Evolutionary conservation across 2,797 vertebrate species (phyloP).

Genomic region (Dipus sagitta): DNA sequence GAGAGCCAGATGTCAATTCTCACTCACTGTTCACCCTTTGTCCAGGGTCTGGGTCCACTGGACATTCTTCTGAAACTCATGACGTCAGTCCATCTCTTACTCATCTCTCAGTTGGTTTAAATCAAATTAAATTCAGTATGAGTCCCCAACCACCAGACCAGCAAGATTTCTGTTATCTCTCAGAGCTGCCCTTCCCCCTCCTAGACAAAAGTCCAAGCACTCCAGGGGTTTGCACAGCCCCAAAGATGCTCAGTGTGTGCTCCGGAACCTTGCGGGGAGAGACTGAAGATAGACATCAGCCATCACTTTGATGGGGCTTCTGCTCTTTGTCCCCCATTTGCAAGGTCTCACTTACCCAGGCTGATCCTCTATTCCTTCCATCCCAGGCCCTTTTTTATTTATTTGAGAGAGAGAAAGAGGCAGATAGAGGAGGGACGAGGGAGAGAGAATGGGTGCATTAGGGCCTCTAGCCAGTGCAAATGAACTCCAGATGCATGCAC

Average conservation of each 20-base stretch:
- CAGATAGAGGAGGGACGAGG: too few relatives aligned
- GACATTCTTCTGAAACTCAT: constrained; percentile 42
- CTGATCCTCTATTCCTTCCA: not conserved
- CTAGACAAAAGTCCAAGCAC: not conserved
- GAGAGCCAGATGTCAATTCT: constrained; percentile 75
- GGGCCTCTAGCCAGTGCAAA: too few relatives aligned
- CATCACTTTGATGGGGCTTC: not conserved
- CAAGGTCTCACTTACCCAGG: not conserved
- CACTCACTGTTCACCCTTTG: constrained; percentile 59
- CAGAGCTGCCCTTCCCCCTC: not conserved
- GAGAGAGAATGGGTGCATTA: too few relatives aligned
- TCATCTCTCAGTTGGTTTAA: constrained; percentile 46
- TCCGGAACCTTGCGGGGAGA: not conserved
- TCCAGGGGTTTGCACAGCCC: not conserved
- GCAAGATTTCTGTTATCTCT: constrained; percentile 22
- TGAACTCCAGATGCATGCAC: too few relatives aligned
- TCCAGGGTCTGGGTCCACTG: constrained; percentile 55
- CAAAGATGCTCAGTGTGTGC: not conserved
- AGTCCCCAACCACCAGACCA: constrained; percentile 17
- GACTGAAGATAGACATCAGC: not conserved
- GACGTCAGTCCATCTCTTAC: constrained; percentile 35
- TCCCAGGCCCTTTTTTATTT: not conserved
- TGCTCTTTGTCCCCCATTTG: not conserved
- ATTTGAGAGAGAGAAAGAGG: too few relatives aligned
- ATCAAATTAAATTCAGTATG: constrained; percentile 69